Evolutionary conservation across 1,140 invertebrate species (phyloP), one percentile per base, ranked within the genome.

Genomic region (Diabrotica undecimpunctata): DNA sequence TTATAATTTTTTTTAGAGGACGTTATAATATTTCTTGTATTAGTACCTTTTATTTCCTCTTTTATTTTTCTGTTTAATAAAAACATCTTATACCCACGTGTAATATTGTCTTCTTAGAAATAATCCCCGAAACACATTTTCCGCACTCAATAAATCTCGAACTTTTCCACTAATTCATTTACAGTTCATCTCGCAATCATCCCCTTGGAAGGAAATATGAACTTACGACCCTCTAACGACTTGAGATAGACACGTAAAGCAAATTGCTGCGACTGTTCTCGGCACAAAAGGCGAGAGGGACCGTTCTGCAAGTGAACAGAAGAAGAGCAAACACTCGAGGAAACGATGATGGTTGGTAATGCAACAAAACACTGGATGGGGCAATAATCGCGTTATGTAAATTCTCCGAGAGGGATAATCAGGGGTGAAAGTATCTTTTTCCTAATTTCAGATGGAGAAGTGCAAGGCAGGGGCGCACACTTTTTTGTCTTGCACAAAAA

Each of bases 371-470:
- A 61, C 12, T 51, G 50, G 38, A 61, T 61, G 35, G 59, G 38
- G 59, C 59, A 61, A 52, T 61, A 61, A 61, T 61, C 50, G 39
- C 41, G 35, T 61, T 61, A 61, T 61, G 59, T 50, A 61, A 61
- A 61, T 61, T 9, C 59, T 38, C 59, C n/a, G 41, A 14, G 59
- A 37, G 39, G 59, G 13, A 61, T 41, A 38, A 57, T n/a, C 25
- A 37, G 38, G 55, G 37, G 36, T 57, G 35, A 57, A 38, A 57
- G 55, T 57, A 57, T 57, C 55, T 57, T 57, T 57, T 37, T 37
- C 55, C 55, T 57, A 10, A 37, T 35, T 12, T n/a, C n/a, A 25
- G 25, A 25, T 25, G 25, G 25, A 25, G 25, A 25, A 25, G 25
- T 25, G 25, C 25, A 25, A 25, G 25, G 25, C 25, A 25, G 25